phyloP scores from a whole-genome alignment of 2,888 invertebrate species.

The Hypena proboscidalis region DNA sequence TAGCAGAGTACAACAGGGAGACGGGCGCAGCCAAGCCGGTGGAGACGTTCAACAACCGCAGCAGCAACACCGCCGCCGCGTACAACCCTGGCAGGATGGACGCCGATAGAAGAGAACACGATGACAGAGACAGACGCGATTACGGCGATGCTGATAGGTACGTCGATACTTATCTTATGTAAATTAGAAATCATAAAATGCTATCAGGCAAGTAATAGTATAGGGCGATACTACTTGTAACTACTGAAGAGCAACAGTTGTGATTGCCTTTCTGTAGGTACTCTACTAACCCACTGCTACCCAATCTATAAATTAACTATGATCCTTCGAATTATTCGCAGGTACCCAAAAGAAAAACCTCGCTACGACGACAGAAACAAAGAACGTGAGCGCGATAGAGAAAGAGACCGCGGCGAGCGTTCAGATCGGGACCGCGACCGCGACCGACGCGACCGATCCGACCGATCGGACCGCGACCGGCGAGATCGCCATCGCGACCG shows the following conservation, averaged over 20 bases:
- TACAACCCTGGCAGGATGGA: constrained; percentile 66
- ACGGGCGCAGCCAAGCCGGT: constrained; percentile 51
- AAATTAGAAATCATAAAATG: neutral
- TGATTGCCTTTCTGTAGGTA: too few species aligned
- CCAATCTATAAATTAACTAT: too few species aligned
- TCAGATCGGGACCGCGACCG: constrained; percentile 42
- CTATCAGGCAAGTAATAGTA: neutral
- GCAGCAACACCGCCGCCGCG: constrained; percentile 33
- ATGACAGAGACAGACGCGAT: constrained; percentile 73
- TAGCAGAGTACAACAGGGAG: constrained; percentile 76
- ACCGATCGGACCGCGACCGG: constrained; percentile 43
- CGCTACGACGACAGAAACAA: constrained; percentile 71
- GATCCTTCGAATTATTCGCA: constrained; percentile 51
- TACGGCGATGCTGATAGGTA: constrained; percentile 71
- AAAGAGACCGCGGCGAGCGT: constrained; percentile 59
- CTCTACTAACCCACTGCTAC: too few species aligned
- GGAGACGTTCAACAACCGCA: constrained; percentile 41
- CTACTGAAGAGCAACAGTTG: too few species aligned
- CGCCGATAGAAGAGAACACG: constrained; percentile 72
- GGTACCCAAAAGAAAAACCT: constrained; percentile 75
- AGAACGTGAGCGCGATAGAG: constrained; percentile 62
- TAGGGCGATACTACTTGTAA: too few species aligned
- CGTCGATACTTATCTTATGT: too few species aligned
- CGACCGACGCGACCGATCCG: constrained; percentile 44
- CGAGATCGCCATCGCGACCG: constrained; percentile 54